Evolutionary conservation across 2,113 vertebrate genomes (phyloP).

Genomic region (Daphoenositta chrysoptera): DNA sequence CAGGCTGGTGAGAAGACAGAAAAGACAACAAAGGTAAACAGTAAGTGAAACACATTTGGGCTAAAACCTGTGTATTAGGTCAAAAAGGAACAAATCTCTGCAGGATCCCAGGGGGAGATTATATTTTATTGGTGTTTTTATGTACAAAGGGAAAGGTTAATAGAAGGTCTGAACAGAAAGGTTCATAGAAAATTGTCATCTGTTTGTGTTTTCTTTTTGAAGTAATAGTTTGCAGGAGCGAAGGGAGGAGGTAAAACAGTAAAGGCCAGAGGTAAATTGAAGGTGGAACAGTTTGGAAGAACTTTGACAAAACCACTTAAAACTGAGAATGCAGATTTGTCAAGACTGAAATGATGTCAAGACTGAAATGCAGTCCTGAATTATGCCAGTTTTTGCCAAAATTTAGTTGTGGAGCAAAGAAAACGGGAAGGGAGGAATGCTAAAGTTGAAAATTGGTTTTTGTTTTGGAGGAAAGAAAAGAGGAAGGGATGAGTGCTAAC

Average conservation of each 20-base stretch:
- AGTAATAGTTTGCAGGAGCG: conserved; percentile 32
- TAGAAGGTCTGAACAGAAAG: conserved; percentile 42
- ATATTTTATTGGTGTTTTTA: conserved; percentile 50
- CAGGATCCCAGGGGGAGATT: conserved; percentile 5
- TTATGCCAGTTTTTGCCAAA: background rate
- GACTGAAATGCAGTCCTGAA: background rate
- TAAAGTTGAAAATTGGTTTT: background rate
- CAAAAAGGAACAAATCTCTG: conserved; percentile 41
- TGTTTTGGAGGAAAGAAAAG: background rate
- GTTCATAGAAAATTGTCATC: conserved; percentile 49
- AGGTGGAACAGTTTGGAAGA: background rate
- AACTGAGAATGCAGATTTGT: background rate
- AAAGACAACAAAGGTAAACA: conserved; percentile 1
- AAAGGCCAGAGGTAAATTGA: conserved; percentile 36
- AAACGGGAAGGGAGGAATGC: background rate
- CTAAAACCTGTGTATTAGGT: conserved; percentile 14
- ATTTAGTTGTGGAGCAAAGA: background rate
- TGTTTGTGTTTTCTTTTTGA: conserved; percentile 48
- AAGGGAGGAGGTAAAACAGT: conserved; percentile 7
- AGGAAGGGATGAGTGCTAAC: background rate
- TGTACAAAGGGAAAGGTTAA: conserved; percentile 60
- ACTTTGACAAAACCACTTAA: background rate
- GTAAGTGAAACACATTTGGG: background rate
- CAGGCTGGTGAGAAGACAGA: background rate
- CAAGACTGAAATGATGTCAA: background rate